Evolutionary conservation across 2,113 vertebrate genomes (phyloP).

Genomic region (Hucho hucho): DNA sequence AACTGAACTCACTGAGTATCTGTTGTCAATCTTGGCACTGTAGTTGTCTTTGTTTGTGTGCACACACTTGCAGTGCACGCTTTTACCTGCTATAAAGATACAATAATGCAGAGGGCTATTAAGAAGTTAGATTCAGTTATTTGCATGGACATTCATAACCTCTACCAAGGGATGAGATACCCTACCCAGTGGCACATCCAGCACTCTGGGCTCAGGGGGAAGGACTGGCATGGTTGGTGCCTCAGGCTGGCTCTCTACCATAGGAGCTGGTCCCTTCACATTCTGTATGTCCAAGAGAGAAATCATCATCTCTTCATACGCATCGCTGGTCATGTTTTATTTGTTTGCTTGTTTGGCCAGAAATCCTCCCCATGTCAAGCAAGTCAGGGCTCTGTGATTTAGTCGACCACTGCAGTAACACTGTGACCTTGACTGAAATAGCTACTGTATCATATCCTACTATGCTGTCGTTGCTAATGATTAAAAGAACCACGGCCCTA

Average conservation of each 20-base stretch:
- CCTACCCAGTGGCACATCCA: background rate
- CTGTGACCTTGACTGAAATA: background rate
- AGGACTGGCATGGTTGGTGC: background rate
- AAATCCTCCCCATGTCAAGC: background rate
- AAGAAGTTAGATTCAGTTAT: background rate
- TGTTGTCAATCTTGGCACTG: conserved; percentile 33
- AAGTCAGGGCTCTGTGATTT: background rate
- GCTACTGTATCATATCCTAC: background rate
- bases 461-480: background rate
- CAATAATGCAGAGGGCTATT: background rate
- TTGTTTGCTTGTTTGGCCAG: background rate
- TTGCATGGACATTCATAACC: background rate
- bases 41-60: background rate
- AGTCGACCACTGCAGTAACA: background rate
- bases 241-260: background rate
- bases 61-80: background rate
- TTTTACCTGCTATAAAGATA: background rate
- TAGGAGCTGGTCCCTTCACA: background rate
- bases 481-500: background rate
- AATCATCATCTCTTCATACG: no score
- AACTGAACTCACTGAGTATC: conserved; percentile 52
- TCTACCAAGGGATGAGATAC: background rate
- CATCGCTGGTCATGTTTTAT: background rate
- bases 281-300: background rate
- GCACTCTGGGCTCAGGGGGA: background rate